Conservation (phyloP, 2,797 vertebrate species). For the Geotrypetes seraphini region DNA sequence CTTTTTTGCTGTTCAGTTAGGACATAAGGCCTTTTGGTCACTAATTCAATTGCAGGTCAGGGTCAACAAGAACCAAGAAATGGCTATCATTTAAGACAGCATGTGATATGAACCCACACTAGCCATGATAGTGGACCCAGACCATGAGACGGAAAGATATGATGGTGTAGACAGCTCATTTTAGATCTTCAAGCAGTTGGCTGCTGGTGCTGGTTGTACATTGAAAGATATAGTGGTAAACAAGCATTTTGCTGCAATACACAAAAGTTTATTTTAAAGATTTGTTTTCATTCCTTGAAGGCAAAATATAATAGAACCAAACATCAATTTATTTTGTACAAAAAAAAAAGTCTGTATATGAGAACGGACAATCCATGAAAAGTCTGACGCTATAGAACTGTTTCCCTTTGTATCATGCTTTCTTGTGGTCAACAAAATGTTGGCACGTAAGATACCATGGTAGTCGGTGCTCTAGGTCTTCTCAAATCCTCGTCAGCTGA, state of each 20-base stretch:
- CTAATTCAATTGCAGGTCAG: too few relatives aligned
- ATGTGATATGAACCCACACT: too few relatives aligned
- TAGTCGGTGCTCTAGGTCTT: constrained; percentile 21
- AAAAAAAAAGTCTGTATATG: constrained; percentile 77
- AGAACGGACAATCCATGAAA: constrained; percentile 67
- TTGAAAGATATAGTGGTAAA: constrained; percentile 15
- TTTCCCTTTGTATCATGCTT: constrained; percentile 62
- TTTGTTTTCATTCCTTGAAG: constrained; percentile 65
- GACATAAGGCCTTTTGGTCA: too few relatives aligned
- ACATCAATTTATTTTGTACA: constrained; percentile 82
- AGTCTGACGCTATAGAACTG: constrained; percentile 48
- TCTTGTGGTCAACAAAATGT: constrained; percentile 56
- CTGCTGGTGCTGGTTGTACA: neutral
- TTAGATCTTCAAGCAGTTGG: neutral
- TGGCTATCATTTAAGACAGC: too few relatives aligned
- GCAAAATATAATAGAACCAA: constrained; percentile 73
- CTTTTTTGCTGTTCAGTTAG: too few relatives aligned
- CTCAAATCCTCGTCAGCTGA: constrained; percentile 91
- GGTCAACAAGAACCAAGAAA: too few relatives aligned
- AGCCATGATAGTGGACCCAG: too few relatives aligned
- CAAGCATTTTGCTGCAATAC: constrained; percentile 61
- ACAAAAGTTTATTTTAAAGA: constrained; percentile 85
- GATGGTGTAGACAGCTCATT: too few relatives aligned
- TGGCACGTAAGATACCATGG: constrained; percentile 63
- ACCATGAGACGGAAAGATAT: too few relatives aligned